These are phyloP conservation scores for Pterocles orientalis DNA, from an alignment of 2,113 vertebrate species.

Conservation along the genomic window DNA sequence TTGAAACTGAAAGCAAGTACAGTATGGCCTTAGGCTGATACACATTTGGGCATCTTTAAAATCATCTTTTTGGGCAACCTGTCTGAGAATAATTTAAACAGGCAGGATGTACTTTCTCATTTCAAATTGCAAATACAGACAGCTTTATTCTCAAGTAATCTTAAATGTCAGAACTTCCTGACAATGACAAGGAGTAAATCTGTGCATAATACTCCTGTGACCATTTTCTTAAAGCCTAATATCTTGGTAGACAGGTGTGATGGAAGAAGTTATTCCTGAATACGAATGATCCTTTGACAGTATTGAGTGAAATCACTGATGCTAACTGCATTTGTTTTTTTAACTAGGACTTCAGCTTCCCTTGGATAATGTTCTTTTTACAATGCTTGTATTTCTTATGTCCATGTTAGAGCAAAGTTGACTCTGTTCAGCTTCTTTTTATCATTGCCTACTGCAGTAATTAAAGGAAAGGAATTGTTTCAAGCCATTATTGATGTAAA, in stretches of 20 bases:
- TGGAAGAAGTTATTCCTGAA: neutral
- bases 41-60: constrained; percentile 61
- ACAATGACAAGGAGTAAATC: neutral
- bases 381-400: neutral
- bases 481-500: neutral
- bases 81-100: constrained; percentile 62
- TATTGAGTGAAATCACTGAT: neutral
- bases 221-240: neutral
- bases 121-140: constrained; percentile 48
- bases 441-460: neutral
- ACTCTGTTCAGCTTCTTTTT: neutral
- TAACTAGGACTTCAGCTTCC: neutral
- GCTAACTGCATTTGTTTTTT: neutral
- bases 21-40: constrained; percentile 47
- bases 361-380: neutral
- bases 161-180: constrained; percentile 16
- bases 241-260: neutral
- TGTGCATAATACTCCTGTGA: neutral
- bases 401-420: neutral
- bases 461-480: constrained; percentile 20
- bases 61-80: constrained; percentile 63
- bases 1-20: constrained; percentile 65
- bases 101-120: constrained; percentile 45
- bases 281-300: neutral
- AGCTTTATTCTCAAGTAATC: constrained; percentile 26